Conservation (phyloP, 2,797 vertebrate species). For the Astyanax mexicanus region DNA sequence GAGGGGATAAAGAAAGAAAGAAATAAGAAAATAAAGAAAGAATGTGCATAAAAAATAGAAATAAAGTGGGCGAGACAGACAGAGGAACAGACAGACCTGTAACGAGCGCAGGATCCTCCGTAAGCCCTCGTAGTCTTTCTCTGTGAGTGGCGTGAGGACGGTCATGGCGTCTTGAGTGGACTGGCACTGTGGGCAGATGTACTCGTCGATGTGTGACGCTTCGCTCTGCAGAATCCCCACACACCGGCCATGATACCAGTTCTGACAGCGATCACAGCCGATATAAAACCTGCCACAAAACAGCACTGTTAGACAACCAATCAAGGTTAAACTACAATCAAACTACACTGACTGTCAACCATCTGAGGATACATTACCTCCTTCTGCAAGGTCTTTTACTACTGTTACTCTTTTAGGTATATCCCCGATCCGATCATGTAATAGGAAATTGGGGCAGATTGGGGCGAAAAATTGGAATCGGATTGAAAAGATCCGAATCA, state of each 20-base stretch:
- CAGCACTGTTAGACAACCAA: neutral
- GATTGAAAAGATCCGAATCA: no score
- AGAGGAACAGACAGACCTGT: constrained; percentile 77
- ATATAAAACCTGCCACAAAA: constrained; percentile 84
- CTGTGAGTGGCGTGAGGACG: constrained; percentile 87
- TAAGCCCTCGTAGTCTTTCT: constrained; percentile 88
- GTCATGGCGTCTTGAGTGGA: constrained; percentile 92
- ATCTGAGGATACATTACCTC: neutral
- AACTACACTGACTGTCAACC: neutral
- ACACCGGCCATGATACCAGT: constrained; percentile 91
- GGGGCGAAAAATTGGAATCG: no score
- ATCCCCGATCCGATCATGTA: no score
- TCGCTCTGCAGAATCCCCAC: constrained; percentile 90
- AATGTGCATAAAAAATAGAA: constrained; percentile 67
- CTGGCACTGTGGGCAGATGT: constrained; percentile 90
- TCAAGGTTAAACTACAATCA: neutral
- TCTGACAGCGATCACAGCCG: constrained; percentile 91
- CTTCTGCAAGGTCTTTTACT: neutral
- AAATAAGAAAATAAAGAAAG: constrained; percentile 67
- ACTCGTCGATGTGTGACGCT: constrained; percentile 90
- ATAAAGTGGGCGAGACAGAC: no score
- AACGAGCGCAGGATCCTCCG: constrained; percentile 85
- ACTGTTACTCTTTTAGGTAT: no score
- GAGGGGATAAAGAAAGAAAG: constrained; percentile 43
- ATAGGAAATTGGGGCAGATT: no score